Evolutionary conservation across 2,797 vertebrate genomes (phyloP).

Genomic region (Rhynchonycteris naso): DNA sequence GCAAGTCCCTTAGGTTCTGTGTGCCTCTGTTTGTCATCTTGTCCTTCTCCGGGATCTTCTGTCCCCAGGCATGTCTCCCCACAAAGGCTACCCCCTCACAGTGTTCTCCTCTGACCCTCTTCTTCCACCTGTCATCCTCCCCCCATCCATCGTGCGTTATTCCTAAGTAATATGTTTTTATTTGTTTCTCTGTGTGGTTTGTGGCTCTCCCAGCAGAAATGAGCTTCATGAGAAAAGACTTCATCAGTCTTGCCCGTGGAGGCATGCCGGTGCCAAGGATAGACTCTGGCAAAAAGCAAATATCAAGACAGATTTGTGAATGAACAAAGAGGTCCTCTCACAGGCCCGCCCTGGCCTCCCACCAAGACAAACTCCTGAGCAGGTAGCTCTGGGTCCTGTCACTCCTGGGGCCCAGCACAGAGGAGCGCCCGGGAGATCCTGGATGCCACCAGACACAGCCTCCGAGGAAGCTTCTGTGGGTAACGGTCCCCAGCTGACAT

Average conservation of each 20-base stretch:
- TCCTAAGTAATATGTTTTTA: rapidly evolving
- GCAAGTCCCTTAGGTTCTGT: neutral
- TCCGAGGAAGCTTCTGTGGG: rapidly evolving
- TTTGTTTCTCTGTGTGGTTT: neutral
- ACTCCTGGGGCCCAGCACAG: no score
- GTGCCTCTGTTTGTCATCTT: neutral
- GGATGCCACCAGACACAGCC: neutral
- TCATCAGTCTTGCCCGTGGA: rapidly evolving
- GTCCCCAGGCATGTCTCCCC: neutral
- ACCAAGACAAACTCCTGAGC: rapidly evolving
- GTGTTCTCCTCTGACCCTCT: neutral
- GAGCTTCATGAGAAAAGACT: neutral
- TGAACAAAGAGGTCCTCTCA: neutral
- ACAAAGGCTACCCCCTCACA: neutral
- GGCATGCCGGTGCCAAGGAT: neutral
- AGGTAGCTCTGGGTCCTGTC: neutral
- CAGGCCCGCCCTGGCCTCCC: rapidly evolving
- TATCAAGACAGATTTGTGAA: neutral
- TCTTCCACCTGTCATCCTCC: neutral
- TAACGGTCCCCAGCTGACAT: neutral
- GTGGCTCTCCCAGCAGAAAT: neutral
- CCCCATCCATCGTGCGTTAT: rapidly evolving
- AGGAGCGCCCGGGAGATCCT: neutral
- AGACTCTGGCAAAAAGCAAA: neutral
- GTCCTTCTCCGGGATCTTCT: neutral